Conservation (phyloP, 2,797 vertebrate genomes). For the Psittacula echo region DNA sequence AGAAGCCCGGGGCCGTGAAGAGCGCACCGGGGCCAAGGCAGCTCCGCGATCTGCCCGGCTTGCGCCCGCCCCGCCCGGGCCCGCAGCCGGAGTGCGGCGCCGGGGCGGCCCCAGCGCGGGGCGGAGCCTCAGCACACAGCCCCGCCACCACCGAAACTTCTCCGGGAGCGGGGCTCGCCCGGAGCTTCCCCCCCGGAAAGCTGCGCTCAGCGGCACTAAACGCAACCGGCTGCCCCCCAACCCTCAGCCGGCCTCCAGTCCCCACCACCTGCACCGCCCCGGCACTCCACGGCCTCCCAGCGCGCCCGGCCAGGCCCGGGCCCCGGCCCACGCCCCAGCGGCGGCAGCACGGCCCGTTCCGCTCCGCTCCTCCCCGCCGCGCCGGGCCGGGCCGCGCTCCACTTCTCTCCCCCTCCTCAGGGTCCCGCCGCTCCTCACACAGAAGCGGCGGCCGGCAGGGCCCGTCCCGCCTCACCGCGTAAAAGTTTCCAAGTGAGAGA, state of each 20-base stretch:
- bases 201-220: background rate
- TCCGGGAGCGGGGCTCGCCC: background rate
- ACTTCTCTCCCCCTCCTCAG: background rate
- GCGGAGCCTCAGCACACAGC: background rate
- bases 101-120: background rate
- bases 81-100: background rate
- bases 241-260: background rate
- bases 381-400: background rate
- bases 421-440: background rate
- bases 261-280: background rate
- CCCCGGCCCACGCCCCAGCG: background rate
- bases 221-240: background rate
- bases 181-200: background rate
- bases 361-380: background rate
- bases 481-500: background rate
- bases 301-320: background rate
- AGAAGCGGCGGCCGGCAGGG: background rate
- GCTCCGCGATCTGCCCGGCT: too few relatives aligned
- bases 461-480: background rate
- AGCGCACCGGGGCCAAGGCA: background rate
- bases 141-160: background rate
- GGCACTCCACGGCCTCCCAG: background rate
- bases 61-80: background rate
- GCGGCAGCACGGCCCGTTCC: background rate
- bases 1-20: fast-evolving